phyloP scores from a whole-genome alignment of 2,888 invertebrate species.

The Malacosoma neustria region DNA sequence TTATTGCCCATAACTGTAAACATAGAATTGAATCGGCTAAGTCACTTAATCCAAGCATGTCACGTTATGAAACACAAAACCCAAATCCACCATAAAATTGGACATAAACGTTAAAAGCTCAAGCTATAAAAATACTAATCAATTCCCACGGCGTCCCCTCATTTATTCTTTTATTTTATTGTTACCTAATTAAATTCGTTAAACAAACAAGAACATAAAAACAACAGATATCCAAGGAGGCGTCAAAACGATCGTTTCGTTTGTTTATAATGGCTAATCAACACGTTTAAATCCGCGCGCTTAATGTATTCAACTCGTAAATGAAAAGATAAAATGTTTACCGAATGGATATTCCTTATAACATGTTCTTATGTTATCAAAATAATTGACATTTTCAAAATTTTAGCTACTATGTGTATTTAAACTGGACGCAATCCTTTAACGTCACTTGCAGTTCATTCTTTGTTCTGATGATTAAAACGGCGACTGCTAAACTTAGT shows the following conservation, averaged over 20 bases:
- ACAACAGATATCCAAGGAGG: slow-evolving; percentile 18
- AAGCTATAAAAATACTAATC: not conserved
- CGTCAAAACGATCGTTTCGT: slow-evolving; percentile 28
- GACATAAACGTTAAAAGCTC: not conserved
- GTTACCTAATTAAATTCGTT: not conserved
- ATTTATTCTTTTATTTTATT: not conserved
- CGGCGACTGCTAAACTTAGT: too few species aligned
- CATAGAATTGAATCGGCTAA: too few species aligned
- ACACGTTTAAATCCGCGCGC: slow-evolving; percentile 45
- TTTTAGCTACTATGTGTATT: too few species aligned
- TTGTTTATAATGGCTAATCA: slow-evolving; percentile 47
- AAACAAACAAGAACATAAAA: slow-evolving; percentile 1
- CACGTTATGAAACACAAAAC: not conserved
- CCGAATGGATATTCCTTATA: not conserved
- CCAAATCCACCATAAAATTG: not conserved
- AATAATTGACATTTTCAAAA: too few species aligned
- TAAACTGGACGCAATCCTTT: too few species aligned
- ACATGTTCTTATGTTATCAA: too few species aligned
- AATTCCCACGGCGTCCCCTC: not conserved
- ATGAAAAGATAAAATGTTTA: not conserved
- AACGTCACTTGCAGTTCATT: too few species aligned
- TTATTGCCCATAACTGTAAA: too few species aligned
- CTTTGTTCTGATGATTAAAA: too few species aligned
- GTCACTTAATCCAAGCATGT: too few species aligned
- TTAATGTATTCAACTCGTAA: slow-evolving; percentile 25